Evolutionary conservation across 2,888 invertebrate species (phyloP), one percentile per base, ranked within the genome.

Genomic region (Drosophila yooni): DNA sequence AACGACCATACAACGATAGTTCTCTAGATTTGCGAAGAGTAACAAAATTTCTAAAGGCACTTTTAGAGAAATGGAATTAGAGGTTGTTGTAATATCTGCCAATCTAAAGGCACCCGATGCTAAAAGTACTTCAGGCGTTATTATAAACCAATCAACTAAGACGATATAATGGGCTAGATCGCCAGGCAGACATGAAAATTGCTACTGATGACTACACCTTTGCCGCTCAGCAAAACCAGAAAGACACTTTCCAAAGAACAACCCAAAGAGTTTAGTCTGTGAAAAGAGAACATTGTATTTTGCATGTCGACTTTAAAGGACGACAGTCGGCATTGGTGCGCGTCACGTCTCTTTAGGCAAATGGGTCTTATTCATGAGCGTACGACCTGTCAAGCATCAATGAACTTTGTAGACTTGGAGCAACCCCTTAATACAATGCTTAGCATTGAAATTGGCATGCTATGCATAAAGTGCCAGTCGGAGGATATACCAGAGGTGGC

Each of bases 391-490:
- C 60, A 67, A 7, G 18, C 53, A 21, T 10, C 33, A 33, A 33
- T 11, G 10, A 33, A 33, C 33, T 33, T 33, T 50, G 43, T 34
- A 1, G 70, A 79, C 51, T 65, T 87, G 6, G 63, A 74, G 2
- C 56, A 65, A 29, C 53, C 70, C 1, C 43, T 91, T 10, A 38
- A 11, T 40, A 38, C 6, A 89, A 91, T 69, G 86, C 80, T 73
- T 6, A 73, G 82, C 62, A 68, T 70, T 2, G 62, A 73, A 8
- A 74, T 60, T 2, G 82, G 89, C 15, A 56, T 70, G 1, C 70
- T 91, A 4, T 62, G 75, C 29, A 88, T 91, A 53, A 74, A 79
- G 25, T 91, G 91, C 56, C 58, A 74, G 7, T 79, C 88, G 0
- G 5, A 43, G 2, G 67, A 74, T 11, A 59, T 88, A 34, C 31